Base-by-base conservation (phyloP, 2,797 vertebrate genomes). In the Leptodactylus fallax region DNA sequence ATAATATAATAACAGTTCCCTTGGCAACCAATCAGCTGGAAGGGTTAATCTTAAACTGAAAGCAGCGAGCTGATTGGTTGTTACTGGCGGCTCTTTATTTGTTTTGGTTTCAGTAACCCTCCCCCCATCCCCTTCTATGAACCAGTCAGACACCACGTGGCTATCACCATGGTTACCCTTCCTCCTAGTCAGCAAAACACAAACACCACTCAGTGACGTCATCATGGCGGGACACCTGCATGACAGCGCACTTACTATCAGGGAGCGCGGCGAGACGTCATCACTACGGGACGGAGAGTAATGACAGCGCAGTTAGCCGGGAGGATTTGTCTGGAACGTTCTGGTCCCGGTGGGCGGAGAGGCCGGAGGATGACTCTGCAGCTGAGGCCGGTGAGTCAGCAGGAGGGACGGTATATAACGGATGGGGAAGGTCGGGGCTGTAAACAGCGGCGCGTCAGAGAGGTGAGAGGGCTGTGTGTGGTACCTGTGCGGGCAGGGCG, bases 351-450 rank as follows among this genome's bases (percentile, higher is more conserved):
- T 61, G 74, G 82, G 82, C 11, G 87, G 81, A 25, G 82, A 78
- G 21, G 65, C 56, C 65, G 79, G 78, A 47, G 7, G 51, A 71
- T 89, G 87, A 89, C 83, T 82, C 21, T 1, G 87, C 87, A 69
- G 9, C 14, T 45, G n/a, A 47, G 87, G 71, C 49, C 83, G 25
- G 49, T 89, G 83, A 89, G 23, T 89, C 87, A 89, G 87, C 87
- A 89, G 81, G 79, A 36, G 58, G 71, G n/a, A 10, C 19, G 58
- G 67, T 82, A 89, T 80, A 85, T 89, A 89, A 77, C 5, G 7
- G 27, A 25, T 1, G n/a, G 11, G 25, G 74, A 55, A n/a, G 25
- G 14, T 4, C 13, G 36, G 47, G 72, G 60, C 83, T 7, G 60
- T 6, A n/a, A 47, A 14, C 49, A 1, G 58, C 27, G 0, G 63